These are phyloP conservation scores for Entomobrya multifasciata DNA, from an alignment of 2,888 invertebrate genomes.

Conservation along the genomic window DNA sequence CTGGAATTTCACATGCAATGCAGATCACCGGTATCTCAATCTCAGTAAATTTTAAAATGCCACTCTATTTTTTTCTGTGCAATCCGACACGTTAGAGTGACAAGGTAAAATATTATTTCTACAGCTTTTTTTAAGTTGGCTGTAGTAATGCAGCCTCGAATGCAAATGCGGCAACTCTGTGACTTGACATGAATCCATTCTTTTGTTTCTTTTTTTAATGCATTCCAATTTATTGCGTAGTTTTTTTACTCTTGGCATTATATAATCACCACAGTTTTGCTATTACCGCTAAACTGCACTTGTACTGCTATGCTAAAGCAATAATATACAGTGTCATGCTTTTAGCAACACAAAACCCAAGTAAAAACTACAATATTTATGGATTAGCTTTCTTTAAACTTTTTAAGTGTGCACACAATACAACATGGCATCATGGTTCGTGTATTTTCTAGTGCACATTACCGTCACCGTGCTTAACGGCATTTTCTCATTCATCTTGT, in stretches of 20 bases:
- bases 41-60: neutral
- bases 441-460: slow-evolving; percentile 10
- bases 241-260: neutral
- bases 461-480: neutral
- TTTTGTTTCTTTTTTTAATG: neutral
- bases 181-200: neutral
- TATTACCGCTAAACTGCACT: no score
- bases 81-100: neutral
- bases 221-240: slow-evolving; percentile 25
- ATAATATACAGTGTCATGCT: no score
- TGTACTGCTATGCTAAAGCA: no score
- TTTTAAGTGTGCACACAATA: neutral
- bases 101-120: neutral
- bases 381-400: neutral
- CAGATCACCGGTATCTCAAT: neutral
- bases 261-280: neutral
- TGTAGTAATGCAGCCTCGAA: neutral
- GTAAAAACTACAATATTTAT: neutral
- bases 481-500: neutral
- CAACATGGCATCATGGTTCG: neutral
- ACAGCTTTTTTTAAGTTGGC: neutral
- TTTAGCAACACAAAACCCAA: no score
- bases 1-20: neutral
- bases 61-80: neutral
- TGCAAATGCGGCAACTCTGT: neutral